These are phyloP conservation scores for Sialis lutaria DNA, from an alignment of 2,888 invertebrate genomes.

Conservation along the genomic window DNA sequence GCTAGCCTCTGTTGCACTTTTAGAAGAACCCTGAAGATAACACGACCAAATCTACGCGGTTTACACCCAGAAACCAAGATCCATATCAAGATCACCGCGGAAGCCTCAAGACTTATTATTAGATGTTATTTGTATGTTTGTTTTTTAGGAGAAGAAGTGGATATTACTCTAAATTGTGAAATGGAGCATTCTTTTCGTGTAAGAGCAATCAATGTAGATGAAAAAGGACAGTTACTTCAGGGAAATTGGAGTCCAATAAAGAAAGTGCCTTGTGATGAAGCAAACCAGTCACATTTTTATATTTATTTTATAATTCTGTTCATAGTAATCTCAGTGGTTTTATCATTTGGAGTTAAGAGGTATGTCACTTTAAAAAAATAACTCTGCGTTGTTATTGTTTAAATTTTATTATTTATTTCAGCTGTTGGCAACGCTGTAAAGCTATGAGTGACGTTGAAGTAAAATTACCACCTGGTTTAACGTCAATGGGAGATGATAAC, in stretches of 20 bases:
- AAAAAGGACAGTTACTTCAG: slow-evolving; percentile 12
- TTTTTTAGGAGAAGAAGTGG: no score
- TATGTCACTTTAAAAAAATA: no score
- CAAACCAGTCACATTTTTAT: not conserved
- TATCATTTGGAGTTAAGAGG: no score
- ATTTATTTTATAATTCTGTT: not conserved
- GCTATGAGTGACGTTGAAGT: slow-evolving; percentile 50
- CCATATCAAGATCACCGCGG: no score
- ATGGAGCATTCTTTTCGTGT: slow-evolving; percentile 15
- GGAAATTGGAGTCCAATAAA: slow-evolving; percentile 22
- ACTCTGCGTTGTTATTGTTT: not conserved
- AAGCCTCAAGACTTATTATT: no score
- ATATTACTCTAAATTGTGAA: no score
- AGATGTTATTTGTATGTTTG: no score
- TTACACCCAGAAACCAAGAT: no score
- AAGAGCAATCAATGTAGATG: slow-evolving; percentile 19
- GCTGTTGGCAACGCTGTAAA: slow-evolving; percentile 39
- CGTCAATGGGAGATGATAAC: slow-evolving; percentile 11
- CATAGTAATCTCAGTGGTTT: no score
- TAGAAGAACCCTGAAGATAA: no score
- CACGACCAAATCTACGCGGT: no score
- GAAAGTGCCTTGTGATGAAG: slow-evolving; percentile 14
- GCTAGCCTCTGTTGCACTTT: no score
- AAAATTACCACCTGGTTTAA: slow-evolving; percentile 46
- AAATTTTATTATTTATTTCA: slow-evolving; percentile 17